These are phyloP conservation scores for Patiria pectinifera DNA, from an alignment of 53 echinoderm and acorn worm species.

Conservation along the genomic window DNA sequence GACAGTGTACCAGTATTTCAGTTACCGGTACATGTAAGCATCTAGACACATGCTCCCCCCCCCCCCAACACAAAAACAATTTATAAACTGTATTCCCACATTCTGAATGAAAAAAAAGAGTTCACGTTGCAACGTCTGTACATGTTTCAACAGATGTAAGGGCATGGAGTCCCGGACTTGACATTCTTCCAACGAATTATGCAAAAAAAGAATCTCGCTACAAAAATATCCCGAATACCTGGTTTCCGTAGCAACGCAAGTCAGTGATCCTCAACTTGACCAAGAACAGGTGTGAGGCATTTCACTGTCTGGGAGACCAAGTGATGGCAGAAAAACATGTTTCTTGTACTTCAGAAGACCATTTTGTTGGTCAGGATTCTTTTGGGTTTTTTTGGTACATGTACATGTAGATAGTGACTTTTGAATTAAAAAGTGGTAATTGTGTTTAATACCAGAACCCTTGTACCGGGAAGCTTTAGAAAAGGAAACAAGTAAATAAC, in stretches of 20 bases:
- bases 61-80: no score
- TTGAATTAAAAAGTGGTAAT: background rate
- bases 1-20: no score
- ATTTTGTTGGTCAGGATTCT: background rate
- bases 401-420: background rate
- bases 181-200: background rate
- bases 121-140: no score
- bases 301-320: background rate
- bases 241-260: slow-evolving; percentile 22
- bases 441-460: no score
- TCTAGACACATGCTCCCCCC: no score
- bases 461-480: no score
- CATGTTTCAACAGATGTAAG: no score
- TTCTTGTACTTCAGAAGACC: background rate
- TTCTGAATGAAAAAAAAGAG: no score
- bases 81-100: no score
- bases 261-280: background rate
- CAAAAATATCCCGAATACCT: slow-evolving; percentile 10
- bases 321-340: background rate
- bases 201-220: background rate
- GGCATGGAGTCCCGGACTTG: background rate
- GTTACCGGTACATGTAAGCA: no score
- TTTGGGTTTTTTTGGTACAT: background rate
- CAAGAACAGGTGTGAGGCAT: slow-evolving; percentile 35
- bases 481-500: no score